Conservation (phyloP, 1,140 invertebrate genomes). For the Drosophila insularis region DNA sequence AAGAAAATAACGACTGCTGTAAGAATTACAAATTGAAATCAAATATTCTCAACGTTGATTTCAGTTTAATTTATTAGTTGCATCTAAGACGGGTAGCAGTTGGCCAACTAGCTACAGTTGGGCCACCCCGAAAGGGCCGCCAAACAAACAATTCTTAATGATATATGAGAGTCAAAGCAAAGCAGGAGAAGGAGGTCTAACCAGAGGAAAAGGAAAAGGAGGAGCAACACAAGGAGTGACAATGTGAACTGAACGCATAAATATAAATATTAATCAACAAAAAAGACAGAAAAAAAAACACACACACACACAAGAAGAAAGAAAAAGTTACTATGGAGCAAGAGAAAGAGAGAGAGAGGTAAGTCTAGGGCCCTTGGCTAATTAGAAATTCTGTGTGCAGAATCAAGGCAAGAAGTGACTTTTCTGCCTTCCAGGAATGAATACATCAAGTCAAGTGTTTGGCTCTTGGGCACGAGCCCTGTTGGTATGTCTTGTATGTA, state of each 20-base stretch:
- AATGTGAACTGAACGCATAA: slow-evolving; percentile 5
- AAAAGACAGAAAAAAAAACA: too few relatives aligned
- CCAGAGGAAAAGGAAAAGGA: background rate
- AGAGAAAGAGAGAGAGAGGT: background rate
- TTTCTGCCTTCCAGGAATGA: slow-evolving; percentile 53
- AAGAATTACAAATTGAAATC: slow-evolving; percentile 32
- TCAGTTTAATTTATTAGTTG: slow-evolving; percentile 69
- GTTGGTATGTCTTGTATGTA: slow-evolving; percentile 13
- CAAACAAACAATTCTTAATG: slow-evolving; percentile 49
- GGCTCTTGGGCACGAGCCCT: slow-evolving; percentile 62
- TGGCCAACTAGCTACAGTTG: background rate
- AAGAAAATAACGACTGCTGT: slow-evolving; percentile 18
- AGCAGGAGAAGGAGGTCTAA: slow-evolving; percentile 6
- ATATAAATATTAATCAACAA: background rate
- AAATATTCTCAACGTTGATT: slow-evolving; percentile 57
- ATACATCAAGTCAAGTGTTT: slow-evolving; percentile 45
- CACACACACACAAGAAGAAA: too few relatives aligned
- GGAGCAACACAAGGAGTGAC: slow-evolving; percentile 2
- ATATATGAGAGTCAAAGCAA: slow-evolving; percentile 52
- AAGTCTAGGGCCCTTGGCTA: slow-evolving; percentile 35
- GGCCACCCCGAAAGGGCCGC: slow-evolving; percentile 66
- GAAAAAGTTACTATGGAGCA: background rate
- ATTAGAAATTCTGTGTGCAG: slow-evolving; percentile 73
- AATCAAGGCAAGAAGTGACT: slow-evolving; percentile 37
- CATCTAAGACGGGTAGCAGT: slow-evolving; percentile 54